Evolutionary conservation across 2,888 invertebrate genomes (phyloP).

Genomic region (Subacronicta megacephala): DNA sequence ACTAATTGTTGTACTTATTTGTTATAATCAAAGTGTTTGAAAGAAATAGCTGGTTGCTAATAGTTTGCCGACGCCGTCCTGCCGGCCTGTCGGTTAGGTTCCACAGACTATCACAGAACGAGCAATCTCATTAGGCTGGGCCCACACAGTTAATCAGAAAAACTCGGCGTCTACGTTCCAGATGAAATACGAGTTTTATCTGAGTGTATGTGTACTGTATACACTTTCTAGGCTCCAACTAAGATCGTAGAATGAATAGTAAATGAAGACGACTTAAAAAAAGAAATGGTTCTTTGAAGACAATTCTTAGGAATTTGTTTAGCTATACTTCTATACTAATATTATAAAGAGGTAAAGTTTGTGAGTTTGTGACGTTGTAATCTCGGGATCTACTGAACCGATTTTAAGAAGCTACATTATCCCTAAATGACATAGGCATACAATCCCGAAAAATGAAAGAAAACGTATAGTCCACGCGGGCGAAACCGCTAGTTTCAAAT

Average conservation of each 20-base stretch:
- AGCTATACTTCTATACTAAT: no score
- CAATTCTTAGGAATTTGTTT: no score
- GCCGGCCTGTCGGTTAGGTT: constrained; percentile 39
- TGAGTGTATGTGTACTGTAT: constrained; percentile 16
- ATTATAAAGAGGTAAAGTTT: no score
- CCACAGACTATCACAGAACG: constrained; percentile 8
- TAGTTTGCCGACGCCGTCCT: constrained; percentile 29
- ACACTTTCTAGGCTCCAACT: constrained; percentile 17
- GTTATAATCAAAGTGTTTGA: no score
- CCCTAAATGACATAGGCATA: no score
- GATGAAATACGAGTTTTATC: constrained; percentile 28
- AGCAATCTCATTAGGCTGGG: constrained; percentile 48
- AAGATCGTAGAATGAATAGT: neutral
- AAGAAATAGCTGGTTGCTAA: constrained; percentile 21
- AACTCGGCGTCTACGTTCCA: constrained; percentile 35
- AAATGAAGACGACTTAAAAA: neutral
- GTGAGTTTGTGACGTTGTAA: no score
- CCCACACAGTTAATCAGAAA: constrained; percentile 59
- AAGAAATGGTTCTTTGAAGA: no score
- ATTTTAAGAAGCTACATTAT: no score
- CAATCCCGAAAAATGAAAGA: no score
- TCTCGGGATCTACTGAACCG: no score
- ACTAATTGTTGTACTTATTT: constrained; percentile 39
- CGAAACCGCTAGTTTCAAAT: no score
- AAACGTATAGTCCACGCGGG: no score